Evolutionary conservation across 2,113 vertebrate genomes (phyloP).

Genomic region (Tringa solitaria): DNA sequence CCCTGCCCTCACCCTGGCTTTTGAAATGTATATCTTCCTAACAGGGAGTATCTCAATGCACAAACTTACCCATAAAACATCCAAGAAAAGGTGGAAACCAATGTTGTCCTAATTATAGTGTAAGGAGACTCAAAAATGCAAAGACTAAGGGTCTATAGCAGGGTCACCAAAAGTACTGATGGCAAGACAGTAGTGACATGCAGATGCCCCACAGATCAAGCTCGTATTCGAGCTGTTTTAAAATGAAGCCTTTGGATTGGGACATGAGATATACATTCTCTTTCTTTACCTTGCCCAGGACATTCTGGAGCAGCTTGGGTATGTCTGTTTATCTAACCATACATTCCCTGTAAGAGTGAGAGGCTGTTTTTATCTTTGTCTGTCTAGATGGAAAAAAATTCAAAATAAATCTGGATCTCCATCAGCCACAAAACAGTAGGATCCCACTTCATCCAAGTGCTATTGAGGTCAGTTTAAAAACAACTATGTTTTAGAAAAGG

Average conservation of each 20-base stretch:
- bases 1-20: not conserved
- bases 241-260: not conserved
- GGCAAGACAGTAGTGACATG: not conserved
- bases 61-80: not conserved
- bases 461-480: not conserved
- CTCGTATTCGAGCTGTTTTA: accelerated
- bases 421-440: not conserved
- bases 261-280: not conserved
- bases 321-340: not conserved
- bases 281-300: not conserved
- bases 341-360: not conserved
- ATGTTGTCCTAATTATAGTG: not conserved
- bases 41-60: not conserved
- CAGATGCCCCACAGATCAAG: accelerated
- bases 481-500: not conserved
- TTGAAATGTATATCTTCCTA: not conserved
- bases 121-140: not conserved
- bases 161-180: not conserved
- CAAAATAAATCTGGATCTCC: not conserved
- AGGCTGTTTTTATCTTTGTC: not conserved
- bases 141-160: not conserved
- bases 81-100: not conserved
- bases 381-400: not conserved
- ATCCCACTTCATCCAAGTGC: not conserved
- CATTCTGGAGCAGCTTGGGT: not conserved